Evolutionary conservation across 2,888 invertebrate genomes (phyloP), one percentile per base, ranked within the genome.

Genomic region (Anticlea derivata): DNA sequence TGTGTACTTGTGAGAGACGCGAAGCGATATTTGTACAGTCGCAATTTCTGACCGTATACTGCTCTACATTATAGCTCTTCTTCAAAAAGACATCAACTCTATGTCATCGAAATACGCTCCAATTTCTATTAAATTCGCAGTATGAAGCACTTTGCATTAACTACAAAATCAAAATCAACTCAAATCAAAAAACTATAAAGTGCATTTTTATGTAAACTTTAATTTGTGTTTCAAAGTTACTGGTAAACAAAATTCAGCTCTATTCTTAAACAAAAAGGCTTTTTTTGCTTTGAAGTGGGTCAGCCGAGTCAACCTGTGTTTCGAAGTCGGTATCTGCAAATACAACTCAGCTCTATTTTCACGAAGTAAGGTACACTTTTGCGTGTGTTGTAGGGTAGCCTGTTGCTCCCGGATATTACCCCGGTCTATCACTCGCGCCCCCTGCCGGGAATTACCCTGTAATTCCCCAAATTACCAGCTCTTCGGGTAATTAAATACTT

Each of bases 341-440:
- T n/a, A n/a, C n/a, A 27, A 27, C n/a, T 10, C 8, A 8, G 10
- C 27, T 27, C 11, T 41, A 31, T 2, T 2, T 0, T 5, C 3
- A 12, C 3, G 27, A 0, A 3, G 23, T 47, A 53, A 39, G 44
- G 39, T 22, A 5, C 8, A 33, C 27, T 44, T 39, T 44, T 2
- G 4, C 6, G 3, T 59, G 53, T 27, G 2, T 6, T 5, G 35
- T 20, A 12, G 10, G 7, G 12, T 40, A 23, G 86, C 87, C 86
- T 87, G 87, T 87, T 87, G 87, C 86, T 67, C 53, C 76, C 87
- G 88, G 89, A 89, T 84, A 88, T 85, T 81, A 75, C 81, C 65
- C 58, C 75, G 71, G 69, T 83, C 79, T 80, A 83, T 82, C 80
- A 71, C 68, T 41, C 68, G 73, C 73, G 73, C 79, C 78, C 82